Conservation (phyloP, 2,888 invertebrate genomes). For the Ornithoptera priamus region DNA sequence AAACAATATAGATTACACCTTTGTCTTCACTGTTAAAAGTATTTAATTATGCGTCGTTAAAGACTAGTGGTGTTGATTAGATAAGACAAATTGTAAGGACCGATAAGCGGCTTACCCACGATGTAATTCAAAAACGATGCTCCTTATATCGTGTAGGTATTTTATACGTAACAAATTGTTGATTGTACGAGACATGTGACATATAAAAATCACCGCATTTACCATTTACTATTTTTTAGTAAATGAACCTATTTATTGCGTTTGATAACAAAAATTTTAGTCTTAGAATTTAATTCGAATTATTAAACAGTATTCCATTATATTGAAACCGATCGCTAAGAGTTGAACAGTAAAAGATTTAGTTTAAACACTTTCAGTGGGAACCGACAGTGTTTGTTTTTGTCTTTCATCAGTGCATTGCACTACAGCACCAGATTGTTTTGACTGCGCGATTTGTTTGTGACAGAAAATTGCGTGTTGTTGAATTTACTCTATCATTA, state of each 20-base stretch:
- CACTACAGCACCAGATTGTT: background rate
- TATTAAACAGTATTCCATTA: background rate
- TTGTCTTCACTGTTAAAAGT: conserved; percentile 30
- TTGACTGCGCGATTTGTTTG: background rate
- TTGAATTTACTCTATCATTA: background rate
- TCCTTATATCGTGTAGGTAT: background rate
- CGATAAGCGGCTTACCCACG: conserved; percentile 28
- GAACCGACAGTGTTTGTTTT: conserved; percentile 6
- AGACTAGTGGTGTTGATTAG: conserved; percentile 33
- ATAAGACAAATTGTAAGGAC: conserved; percentile 32
- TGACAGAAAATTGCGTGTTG: background rate
- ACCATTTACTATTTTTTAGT: background rate
- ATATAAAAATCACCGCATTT: background rate
- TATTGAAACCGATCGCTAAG: background rate
- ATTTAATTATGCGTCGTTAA: conserved; percentile 35
- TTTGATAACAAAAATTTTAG: background rate
- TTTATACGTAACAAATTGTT: background rate
- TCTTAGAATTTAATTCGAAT: background rate
- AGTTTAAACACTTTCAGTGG: conserved; percentile 6
- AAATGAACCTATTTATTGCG: background rate
- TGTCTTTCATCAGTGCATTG: background rate
- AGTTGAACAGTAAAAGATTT: background rate
- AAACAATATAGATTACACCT: conserved; percentile 32
- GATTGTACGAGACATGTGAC: background rate
- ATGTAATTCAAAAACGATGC: conserved; percentile 16